A percentile compares a stretch with the other conserved stretches of the same genome.
Evolutionary conservation across 2,888 invertebrate genomes (phyloP).

Genomic region (Drosophila nr. fundita): DNA sequence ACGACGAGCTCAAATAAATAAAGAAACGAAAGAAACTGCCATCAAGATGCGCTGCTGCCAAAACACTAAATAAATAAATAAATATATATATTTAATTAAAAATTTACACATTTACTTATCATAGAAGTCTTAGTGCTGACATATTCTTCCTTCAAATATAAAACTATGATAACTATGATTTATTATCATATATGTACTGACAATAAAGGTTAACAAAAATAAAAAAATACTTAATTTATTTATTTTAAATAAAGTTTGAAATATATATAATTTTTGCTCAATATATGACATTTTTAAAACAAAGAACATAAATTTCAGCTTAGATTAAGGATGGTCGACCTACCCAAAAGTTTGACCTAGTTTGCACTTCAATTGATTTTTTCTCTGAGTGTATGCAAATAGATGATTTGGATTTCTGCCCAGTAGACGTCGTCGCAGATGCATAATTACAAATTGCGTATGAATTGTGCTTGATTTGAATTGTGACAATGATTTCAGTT

Average conservation of each 20-base stretch:
- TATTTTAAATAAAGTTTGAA: neutral
- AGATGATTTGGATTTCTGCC: constrained; percentile 12
- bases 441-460: constrained; percentile 75
- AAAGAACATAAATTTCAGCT: neutral
- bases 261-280: neutral
- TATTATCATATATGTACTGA: neutral
- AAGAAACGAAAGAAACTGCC: constrained; percentile 1
- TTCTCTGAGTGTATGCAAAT: constrained; percentile 23
- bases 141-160: neutral
- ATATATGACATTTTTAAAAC: neutral
- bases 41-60: neutral
- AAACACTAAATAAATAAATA: constrained; percentile 3
- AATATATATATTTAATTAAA: neutral
- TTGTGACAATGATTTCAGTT: constrained; percentile 37
- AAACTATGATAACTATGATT: too few relatives aligned
- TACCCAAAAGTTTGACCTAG: neutral
- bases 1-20: constrained; percentile 31
- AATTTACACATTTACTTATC: neutral
- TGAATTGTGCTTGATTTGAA: constrained; percentile 52
- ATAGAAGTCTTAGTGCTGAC: neutral
- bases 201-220: neutral
- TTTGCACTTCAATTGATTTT: neutral
- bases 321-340: neutral
- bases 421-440: constrained; percentile 24
- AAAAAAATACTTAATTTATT: neutral